These are phyloP conservation scores for Dermatemys mawii DNA, from an alignment of 2,113 vertebrate species.

Conservation along the genomic window DNA sequence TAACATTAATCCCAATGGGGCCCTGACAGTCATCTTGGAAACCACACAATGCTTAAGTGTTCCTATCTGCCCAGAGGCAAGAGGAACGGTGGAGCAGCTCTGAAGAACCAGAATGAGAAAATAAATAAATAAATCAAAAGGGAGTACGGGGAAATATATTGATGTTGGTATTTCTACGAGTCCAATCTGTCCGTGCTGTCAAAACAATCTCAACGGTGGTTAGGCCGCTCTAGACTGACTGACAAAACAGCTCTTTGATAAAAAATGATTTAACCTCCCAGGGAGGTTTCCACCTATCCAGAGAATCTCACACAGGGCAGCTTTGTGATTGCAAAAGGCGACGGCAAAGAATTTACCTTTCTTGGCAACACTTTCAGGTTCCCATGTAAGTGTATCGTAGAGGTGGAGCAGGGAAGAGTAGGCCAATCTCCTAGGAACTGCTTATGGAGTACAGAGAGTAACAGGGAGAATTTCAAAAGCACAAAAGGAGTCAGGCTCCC, in stretches of 20 bases:
- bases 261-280: background rate
- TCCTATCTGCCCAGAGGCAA: constrained; percentile 47
- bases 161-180: background rate
- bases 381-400: background rate
- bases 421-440: background rate
- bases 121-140: background rate
- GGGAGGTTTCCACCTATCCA: background rate
- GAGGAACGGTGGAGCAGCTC: constrained; percentile 43
- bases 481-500: background rate
- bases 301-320: background rate
- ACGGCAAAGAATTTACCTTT: background rate
- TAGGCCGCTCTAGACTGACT: background rate
- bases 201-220: constrained; percentile 49
- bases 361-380: background rate
- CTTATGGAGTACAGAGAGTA: background rate
- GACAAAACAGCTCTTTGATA: background rate
- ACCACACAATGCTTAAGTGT: constrained; percentile 79
- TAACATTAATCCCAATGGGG: constrained; percentile 57
- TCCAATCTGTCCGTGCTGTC: constrained; percentile 29
- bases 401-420: background rate
- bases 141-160: background rate
- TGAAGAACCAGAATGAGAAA: background rate
- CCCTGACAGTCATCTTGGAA: constrained; percentile 65
- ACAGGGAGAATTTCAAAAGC: background rate
- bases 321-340: background rate